phyloP scores from a whole-genome alignment of 2,797 vertebrate species.

The Coregonus suidteri region DNA sequence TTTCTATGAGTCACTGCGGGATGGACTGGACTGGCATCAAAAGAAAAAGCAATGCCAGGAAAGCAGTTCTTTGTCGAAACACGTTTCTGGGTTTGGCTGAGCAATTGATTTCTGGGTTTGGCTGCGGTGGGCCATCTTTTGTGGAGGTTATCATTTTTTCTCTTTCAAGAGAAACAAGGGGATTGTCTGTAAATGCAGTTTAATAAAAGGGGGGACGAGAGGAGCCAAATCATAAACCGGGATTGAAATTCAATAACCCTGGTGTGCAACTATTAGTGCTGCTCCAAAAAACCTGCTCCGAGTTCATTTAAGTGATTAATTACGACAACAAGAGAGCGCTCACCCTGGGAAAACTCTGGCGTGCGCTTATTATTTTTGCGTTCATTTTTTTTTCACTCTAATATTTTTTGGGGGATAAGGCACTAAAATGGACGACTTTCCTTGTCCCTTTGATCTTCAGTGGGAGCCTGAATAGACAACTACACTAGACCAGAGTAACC shows the following conservation, averaged over 20 bases:
- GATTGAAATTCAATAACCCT: conserved; percentile 55
- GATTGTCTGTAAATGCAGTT: conserved; percentile 15
- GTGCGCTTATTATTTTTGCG: conserved; percentile 51
- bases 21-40: not conserved
- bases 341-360: conserved; percentile 43
- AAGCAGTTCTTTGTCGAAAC: not conserved
- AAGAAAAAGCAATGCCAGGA: not conserved
- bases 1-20: not conserved
- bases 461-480: too few species aligned
- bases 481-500: conserved; percentile 15
- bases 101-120: not conserved
- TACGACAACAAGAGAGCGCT: conserved; percentile 55
- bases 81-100: too few species aligned
- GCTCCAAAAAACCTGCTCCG: conserved; percentile 49
- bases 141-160: not conserved
- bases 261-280: conserved; percentile 62
- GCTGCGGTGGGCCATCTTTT: not conserved
- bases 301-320: conserved; percentile 68
- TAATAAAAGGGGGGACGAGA: conserved; percentile 14
- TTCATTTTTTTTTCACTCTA: conserved; percentile 34
- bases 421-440: not conserved
- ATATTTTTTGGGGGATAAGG: not conserved
- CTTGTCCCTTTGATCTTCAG: not conserved
- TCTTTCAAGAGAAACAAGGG: not conserved
- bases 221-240: conserved; percentile 43